Evolutionary conservation across 1,140 invertebrate genomes (phyloP), one percentile per base, ranked within the genome.

Genomic region (Heliconius hewitsoni): DNA sequence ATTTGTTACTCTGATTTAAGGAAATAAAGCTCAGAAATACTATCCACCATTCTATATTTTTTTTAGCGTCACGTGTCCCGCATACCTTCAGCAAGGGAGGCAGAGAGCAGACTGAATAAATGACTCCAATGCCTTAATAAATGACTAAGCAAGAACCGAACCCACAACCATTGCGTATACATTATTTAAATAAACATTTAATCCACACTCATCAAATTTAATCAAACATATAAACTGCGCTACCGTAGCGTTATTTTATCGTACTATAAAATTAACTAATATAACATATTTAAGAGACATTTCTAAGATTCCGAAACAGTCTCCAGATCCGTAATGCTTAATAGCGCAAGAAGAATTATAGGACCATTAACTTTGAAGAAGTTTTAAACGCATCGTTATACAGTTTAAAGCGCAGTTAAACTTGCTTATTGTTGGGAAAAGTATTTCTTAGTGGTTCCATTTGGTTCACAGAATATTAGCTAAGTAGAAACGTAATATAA

Each of bases 381-480:
- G 79, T 81, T 83, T 82, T 83, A 78, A 83, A 83, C 82, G 82
- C 82, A 76, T 83, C 82, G 82, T 81, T 83, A 81, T 71, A 82
- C 57, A 74, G 76, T 83, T 83, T 78, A 83, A 74, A 78, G 79
- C 71, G 73, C 76, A 78, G 78, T 83, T 71, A 83, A 80, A 80
- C 30, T 78, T 83, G 76, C 73, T 81, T 81, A 81, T 81, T 81
- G 80, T 81, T 78, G 74, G 42, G 73, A 73, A 78, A 78, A 78
- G 77, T 78, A 78, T 74, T 78, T 70, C 77, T 74, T 78, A 78
- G 77, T 70, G 71, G 72, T 78, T 74, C 73, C 71, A 78, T 57
- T 78, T 60, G 19, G 71, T 60, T 3, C 39, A 55, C 23, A 70
- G 34, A n/a, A n/a, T 27, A 71, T 46, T 60, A 39, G n/a, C 39